A percentile compares a stretch with the other conserved stretches of the same genome.
These are phyloP conservation scores for Mnemiopsis leidyi DNA, from an alignment of 37 sponge, comb jelly and placozoan species.

Conservation along the genomic window DNA sequence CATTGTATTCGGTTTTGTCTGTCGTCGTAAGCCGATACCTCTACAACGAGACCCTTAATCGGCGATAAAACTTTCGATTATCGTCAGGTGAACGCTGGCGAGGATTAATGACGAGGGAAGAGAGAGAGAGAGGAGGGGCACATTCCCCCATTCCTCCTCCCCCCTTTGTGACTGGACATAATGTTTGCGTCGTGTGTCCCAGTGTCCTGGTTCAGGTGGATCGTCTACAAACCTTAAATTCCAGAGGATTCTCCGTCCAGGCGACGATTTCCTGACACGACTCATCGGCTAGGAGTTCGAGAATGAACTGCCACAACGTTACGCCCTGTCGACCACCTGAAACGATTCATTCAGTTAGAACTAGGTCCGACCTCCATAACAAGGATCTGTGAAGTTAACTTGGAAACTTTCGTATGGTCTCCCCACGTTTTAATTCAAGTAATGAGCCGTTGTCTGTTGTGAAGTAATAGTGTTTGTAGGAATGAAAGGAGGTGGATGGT, in stretches of 20 bases:
- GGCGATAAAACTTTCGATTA: not conserved
- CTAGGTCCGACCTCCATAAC: too few relatives aligned
- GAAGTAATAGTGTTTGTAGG: not conserved
- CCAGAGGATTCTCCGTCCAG: slow-evolving; percentile 33
- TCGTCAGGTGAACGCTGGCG: not conserved
- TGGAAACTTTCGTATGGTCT: not conserved
- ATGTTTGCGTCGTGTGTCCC: too few relatives aligned
- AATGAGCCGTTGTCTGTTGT: not conserved
- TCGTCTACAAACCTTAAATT: slow-evolving; percentile 49
- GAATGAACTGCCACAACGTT: slow-evolving; percentile 57
- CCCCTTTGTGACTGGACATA: not conserved
- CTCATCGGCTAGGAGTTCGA: slow-evolving; percentile 58
- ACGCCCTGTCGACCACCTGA: slow-evolving; percentile 55
- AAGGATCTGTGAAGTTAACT: not conserved
- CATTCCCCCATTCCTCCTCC: too few relatives aligned
- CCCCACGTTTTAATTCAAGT: not conserved
- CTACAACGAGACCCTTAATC: not conserved
- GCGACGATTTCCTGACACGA: slow-evolving; percentile 14
- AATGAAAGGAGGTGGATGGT: not conserved
- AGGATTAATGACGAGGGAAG: not conserved
- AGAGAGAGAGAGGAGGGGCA: too few relatives aligned
- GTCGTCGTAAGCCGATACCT: not conserved
- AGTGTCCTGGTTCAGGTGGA: not conserved
- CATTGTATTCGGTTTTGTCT: not conserved
- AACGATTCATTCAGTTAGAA: not conserved